Evolutionary conservation across 2,113 vertebrate species (phyloP).

Genomic region (Cyanistes caeruleus): DNA sequence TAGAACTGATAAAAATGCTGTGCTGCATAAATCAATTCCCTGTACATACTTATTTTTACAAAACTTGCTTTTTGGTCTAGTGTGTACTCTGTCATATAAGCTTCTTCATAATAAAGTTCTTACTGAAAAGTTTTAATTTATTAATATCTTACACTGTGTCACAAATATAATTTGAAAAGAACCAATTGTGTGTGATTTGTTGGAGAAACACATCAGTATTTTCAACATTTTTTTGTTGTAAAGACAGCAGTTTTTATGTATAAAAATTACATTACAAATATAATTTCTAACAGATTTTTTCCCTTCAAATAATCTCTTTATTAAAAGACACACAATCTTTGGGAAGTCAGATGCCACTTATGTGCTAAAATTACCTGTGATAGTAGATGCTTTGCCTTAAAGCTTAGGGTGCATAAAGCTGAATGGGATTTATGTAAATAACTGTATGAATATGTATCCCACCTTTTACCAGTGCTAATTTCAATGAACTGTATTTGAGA

Average conservation of each 20-base stretch:
- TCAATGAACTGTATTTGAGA: slow-evolving; percentile 25
- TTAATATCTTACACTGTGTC: not conserved
- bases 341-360: slow-evolving; percentile 8
- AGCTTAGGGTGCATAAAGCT: slow-evolving; percentile 41
- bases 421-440: slow-evolving; percentile 65
- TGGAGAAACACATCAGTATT: not conserved
- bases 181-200: not conserved
- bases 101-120: not conserved
- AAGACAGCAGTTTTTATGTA: not conserved
- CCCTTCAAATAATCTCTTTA: not conserved
- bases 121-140: not conserved
- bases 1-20: not conserved
- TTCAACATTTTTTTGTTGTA: not conserved
- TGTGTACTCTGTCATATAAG: not conserved
- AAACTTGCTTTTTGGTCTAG: not conserved
- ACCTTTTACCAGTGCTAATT: slow-evolving; percentile 41
- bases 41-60: not conserved
- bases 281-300: not conserved
- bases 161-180: not conserved
- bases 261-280: not conserved
- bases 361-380: not conserved
- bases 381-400: slow-evolving; percentile 33
- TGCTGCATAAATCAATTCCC: not conserved
- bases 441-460: slow-evolving; percentile 57
- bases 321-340: not conserved